Percentiles rank a stretch among this genome's conserved stretches.
Conservation (phyloP, 1,140 invertebrate species). For the Gryllus bimaculatus region DNA sequence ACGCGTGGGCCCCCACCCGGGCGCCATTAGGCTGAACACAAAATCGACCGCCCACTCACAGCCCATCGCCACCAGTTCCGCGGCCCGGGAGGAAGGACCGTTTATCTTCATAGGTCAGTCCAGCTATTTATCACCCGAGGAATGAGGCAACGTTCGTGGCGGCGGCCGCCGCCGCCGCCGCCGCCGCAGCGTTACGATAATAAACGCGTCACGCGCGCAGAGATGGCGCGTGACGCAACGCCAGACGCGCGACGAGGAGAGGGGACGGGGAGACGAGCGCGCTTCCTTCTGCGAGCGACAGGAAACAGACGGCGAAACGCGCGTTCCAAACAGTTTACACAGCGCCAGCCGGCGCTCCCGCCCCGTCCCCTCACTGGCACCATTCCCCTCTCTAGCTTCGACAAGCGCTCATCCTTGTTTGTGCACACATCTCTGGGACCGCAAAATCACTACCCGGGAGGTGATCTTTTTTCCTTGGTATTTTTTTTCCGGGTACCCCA, state of each 20-base stretch:
- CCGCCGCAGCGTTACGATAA: not conserved
- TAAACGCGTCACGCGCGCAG: not conserved
- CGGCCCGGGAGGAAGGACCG: not conserved
- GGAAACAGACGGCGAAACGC: not conserved
- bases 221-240: not conserved
- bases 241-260: not conserved
- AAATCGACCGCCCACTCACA: not conserved
- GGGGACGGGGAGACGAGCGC: no score
- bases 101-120: constrained; percentile 4
- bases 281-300: not conserved
- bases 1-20: not conserved
- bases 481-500: no score
- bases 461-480: no score
- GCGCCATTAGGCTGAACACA: not conserved
- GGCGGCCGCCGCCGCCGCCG: no score
- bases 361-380: no score
- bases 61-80: not conserved
- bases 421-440: no score
- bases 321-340: not conserved
- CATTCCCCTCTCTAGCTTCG: no score
- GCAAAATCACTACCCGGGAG: no score
- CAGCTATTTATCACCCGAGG: not conserved
- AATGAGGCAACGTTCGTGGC: not conserved
- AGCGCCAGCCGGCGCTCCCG: not conserved
- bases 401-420: no score